phyloP scores from a whole-genome alignment of 2,888 invertebrate genomes.

The Eurytoma californica region DNA sequence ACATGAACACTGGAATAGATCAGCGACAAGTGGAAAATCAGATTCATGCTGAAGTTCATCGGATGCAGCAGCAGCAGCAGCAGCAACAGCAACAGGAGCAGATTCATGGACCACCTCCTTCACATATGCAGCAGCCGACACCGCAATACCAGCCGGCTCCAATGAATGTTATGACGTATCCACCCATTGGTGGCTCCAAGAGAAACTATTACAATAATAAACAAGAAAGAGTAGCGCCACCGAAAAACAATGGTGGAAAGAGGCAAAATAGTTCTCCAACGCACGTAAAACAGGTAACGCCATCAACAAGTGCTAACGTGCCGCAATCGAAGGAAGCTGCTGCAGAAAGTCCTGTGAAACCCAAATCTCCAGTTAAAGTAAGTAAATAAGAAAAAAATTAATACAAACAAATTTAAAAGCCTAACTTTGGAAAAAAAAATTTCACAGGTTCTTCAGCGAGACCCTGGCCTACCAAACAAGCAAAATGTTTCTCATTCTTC shows the following conservation, averaged over 20 bases:
- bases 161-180: slow-evolving; percentile 13
- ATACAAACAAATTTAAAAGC: not conserved
- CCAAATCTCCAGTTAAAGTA: slow-evolving; percentile 65
- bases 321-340: slow-evolving; percentile 58
- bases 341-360: slow-evolving; percentile 58
- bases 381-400: not conserved
- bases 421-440: not conserved
- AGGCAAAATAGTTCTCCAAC: slow-evolving; percentile 63
- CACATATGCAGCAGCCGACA: slow-evolving; percentile 55
- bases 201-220: slow-evolving; percentile 2
- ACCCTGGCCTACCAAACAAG: slow-evolving; percentile 46
- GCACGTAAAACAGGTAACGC: slow-evolving; percentile 55
- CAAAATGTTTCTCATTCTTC: slow-evolving; percentile 41
- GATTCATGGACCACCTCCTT: slow-evolving; percentile 36
- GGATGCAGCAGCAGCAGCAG: slow-evolving; percentile 58
- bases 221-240: slow-evolving; percentile 58
- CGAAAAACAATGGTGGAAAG: slow-evolving; percentile 62
- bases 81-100: slow-evolving; percentile 50
- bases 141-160: slow-evolving; percentile 58
- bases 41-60: slow-evolving; percentile 61
- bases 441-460: slow-evolving; percentile 56
- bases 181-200: slow-evolving; percentile 20
- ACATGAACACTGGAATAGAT: slow-evolving; percentile 46
- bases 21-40: slow-evolving; percentile 60
- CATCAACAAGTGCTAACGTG: slow-evolving; percentile 32